phyloP scores from a whole-genome alignment of 2,113 vertebrate genomes.

The Peromyscus maniculatus region DNA sequence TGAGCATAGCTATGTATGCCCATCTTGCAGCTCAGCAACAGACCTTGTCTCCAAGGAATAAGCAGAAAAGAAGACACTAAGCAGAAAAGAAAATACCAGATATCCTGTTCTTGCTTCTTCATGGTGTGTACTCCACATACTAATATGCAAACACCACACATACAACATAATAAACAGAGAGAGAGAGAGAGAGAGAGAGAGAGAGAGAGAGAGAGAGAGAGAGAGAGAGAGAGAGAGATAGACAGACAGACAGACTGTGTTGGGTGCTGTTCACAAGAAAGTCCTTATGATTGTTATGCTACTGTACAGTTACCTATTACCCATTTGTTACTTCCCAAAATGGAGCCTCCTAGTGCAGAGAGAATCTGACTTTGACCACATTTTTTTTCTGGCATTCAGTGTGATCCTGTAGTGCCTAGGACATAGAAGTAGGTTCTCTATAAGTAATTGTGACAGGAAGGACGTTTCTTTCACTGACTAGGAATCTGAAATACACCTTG shows the following conservation, averaged over 20 bases:
- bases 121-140: too few relatives aligned
- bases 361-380: slow-evolving; percentile 25
- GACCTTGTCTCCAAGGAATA: neutral
- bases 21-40: neutral
- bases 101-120: neutral
- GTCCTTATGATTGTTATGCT: neutral
- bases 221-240: neutral
- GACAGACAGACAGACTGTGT: neutral
- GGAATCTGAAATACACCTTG: slow-evolving; percentile 1
- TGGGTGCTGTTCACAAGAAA: neutral
- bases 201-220: neutral
- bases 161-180: neutral
- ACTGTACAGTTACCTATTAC: neutral
- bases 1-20: neutral
- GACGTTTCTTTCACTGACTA: slow-evolving; percentile 18
- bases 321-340: neutral
- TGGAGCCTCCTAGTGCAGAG: neutral
- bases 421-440: neutral
- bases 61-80: neutral
- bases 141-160: neutral
- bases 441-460: slow-evolving; percentile 25
- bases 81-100: too few relatives aligned
- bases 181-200: too few relatives aligned
- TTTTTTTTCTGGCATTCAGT: neutral
- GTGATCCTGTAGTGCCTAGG: neutral